Evolutionary conservation across 92 coral and sea anemone genomes (phyloP), one percentile per base, ranked within the genome.

Genomic region (Porites rus): DNA sequence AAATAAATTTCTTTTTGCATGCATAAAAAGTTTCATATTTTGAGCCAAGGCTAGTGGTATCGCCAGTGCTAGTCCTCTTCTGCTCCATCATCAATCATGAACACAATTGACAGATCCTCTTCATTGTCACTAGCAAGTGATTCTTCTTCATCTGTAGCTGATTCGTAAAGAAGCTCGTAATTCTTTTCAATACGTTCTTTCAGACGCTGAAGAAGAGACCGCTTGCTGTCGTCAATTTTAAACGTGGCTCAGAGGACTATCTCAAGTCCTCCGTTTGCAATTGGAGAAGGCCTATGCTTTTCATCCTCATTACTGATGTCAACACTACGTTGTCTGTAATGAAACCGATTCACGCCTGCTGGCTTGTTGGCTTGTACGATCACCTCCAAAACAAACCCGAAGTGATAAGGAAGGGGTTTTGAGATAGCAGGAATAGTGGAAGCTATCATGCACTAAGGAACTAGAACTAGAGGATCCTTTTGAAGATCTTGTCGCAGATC

Each of bases 381-480:
- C 66, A 50, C 65, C 80, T 76, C 65, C 31, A 8, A 53, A 76
- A 76, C 80, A 76, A 76, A 25, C 79, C 79, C 4, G 60, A 75
- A 8, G 21, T 31, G 61, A 50, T 75, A 75, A 13, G 61, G 61
- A 75, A 75, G n/a, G 65, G 60, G 20, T 75, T 75, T 75, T 51
- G 79, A 75, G 65, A 75, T 75, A 64, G 79, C 56, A 75, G 60
- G n/a, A n/a, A n/a, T n/a, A n/a, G n/a, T n/a, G 56, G 25, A 75
- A 17, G 68, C 18, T 64, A 1, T 66, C n/a, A n/a, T n/a, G n/a
- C 71, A 18, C 71, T 66, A 66, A 69, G 51, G 13, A 7, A 69
- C 51, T 31, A 9, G n/a, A 69, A 22, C 51, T 51, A 69, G 73
- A 31, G 12, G 51, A 69, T 69, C 51, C 18, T 25, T 69, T 22